phyloP scores from a whole-genome alignment of 2,797 vertebrate genomes.

The Crocidura indochinensis region DNA sequence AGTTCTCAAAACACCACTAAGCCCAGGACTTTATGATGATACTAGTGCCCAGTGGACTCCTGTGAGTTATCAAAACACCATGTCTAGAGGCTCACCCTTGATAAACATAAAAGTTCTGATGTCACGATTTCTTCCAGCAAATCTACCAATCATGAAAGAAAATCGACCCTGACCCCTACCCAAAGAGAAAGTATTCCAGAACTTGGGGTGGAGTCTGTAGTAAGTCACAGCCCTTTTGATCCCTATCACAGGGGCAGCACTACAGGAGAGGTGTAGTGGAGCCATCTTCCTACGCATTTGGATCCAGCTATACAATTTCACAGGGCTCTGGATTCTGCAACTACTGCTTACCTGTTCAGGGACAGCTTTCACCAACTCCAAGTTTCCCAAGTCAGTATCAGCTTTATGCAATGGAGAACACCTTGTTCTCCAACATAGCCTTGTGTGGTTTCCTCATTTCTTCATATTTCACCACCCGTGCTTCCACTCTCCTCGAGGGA shows the following conservation, averaged over 20 bases:
- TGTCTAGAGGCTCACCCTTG: conserved; percentile 97
- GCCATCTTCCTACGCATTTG: conserved; percentile 95
- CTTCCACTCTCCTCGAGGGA: no score
- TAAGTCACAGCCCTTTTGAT: conserved; percentile 97
- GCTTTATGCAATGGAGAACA: conserved; percentile 99
- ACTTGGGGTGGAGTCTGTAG: conserved; percentile 93
- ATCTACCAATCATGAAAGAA: conserved; percentile 95
- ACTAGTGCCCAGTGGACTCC: conserved; percentile 96
- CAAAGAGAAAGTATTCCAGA: conserved; percentile 96
- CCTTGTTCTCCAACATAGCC: conserved; percentile 70
- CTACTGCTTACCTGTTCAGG: conserved; percentile 97
- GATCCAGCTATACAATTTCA: conserved; percentile 96
- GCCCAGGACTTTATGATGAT: conserved; percentile 98
- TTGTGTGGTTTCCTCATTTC: no score
- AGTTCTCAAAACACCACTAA: conserved; percentile 95
- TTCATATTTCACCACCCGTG: no score
- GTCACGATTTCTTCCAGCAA: conserved; percentile 94
- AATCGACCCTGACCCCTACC: conserved; percentile 96
- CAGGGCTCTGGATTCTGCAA: conserved; percentile 95
- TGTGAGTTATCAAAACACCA: conserved; percentile 94
- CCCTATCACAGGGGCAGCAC: conserved; percentile 94
- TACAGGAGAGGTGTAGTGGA: conserved; percentile 94
- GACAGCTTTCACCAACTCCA: conserved; percentile 96
- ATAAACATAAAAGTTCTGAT: conserved; percentile 93
- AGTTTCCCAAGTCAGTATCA: conserved; percentile 98